A percentile compares a stretch with the other conserved stretches of the same genome.
Evolutionary conservation across 2,113 vertebrate species (phyloP).

Genomic region (Cyprinodon brontotheroides): DNA sequence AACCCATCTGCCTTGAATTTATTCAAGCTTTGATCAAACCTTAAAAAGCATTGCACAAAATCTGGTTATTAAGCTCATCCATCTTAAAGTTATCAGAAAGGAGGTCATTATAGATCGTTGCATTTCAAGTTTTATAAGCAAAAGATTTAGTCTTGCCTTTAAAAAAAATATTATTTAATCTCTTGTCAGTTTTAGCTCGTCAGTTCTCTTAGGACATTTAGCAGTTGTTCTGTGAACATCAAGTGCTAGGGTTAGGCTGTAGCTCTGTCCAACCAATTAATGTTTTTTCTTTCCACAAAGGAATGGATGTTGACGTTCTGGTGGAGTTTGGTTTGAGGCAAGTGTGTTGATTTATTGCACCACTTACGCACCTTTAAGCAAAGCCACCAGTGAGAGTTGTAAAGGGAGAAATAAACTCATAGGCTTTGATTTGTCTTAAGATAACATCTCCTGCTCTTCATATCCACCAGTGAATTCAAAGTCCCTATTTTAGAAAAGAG

Average conservation of each 20-base stretch:
- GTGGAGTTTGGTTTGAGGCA: slow-evolving; percentile 48
- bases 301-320: slow-evolving; percentile 52
- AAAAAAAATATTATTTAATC: slow-evolving; percentile 10
- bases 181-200: slow-evolving; percentile 31
- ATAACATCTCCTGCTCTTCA: background rate
- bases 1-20: background rate
- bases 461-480: background rate
- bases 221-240: slow-evolving; percentile 45
- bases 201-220: slow-evolving; percentile 22
- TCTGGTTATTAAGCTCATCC: background rate
- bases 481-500: background rate
- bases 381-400: slow-evolving; percentile 24
- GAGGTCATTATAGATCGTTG: background rate
- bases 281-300: slow-evolving; percentile 19
- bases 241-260: slow-evolving; percentile 46
- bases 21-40: background rate
- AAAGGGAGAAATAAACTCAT: slow-evolving; percentile 24
- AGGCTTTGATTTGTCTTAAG: slow-evolving; percentile 26
- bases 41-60: background rate
- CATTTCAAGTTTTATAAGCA: background rate
- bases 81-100: background rate
- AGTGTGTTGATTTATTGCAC: slow-evolving; percentile 47
- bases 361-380: slow-evolving; percentile 40
- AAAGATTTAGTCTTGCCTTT: background rate
- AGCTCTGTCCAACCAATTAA: slow-evolving; percentile 55